Percentiles rank a stretch among this genome's conserved stretches.
Evolutionary conservation across 2,888 invertebrate genomes (phyloP).

Genomic region (Rhopalosiphum nymphaeae): DNA sequence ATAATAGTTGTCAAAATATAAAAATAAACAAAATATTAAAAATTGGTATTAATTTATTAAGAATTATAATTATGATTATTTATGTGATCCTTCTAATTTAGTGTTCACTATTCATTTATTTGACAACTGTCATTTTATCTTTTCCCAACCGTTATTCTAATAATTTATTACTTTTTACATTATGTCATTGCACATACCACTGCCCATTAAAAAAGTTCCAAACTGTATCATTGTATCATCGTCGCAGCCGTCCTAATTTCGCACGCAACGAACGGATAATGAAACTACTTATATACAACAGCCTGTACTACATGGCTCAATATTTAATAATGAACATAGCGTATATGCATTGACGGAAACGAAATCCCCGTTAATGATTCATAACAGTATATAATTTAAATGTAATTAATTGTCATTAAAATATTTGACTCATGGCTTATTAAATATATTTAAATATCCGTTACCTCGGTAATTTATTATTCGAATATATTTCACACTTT

Average conservation of each 20-base stretch:
- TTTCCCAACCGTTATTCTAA: slow-evolving; percentile 32
- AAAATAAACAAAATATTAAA: neutral
- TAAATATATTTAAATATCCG: slow-evolving; percentile 20
- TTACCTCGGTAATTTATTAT: neutral
- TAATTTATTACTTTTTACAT: slow-evolving; percentile 21
- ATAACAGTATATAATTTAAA: slow-evolving; percentile 38
- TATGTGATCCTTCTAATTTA: neutral
- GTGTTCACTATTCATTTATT: neutral
- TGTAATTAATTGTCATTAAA: neutral
- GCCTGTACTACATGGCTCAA: neutral
- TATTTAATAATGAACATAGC: neutral
- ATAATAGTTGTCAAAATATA: neutral
- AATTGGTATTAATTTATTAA: neutral
- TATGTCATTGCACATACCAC: neutral
- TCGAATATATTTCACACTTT: neutral
- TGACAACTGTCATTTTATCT: neutral
- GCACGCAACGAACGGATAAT: slow-evolving; percentile 47
- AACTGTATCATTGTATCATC: slow-evolving; percentile 28
- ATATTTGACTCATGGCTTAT: neutral
- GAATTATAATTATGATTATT: neutral
- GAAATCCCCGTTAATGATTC: slow-evolving; percentile 51
- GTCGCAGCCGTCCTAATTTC: slow-evolving; percentile 20
- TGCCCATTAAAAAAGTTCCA: slow-evolving; percentile 8
- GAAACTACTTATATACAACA: neutral
- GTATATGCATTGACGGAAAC: slow-evolving; percentile 2